Base-by-base conservation (phyloP, 2,888 invertebrate genomes). In the Caenorhabditis sp. region DNA sequence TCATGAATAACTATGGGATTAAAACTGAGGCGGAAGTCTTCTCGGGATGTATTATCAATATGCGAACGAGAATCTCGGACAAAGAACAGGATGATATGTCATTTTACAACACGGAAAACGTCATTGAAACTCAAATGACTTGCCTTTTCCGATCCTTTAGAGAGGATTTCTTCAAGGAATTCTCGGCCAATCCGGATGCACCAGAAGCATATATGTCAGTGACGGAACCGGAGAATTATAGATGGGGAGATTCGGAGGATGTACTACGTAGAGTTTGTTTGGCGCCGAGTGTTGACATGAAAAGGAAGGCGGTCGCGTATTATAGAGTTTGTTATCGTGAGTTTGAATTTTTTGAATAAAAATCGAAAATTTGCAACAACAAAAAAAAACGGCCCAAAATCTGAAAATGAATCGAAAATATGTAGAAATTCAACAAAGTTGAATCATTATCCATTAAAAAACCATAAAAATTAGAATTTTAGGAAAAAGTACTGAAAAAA, bases 81-180 rank as follows among this genome's bases (percentile, higher is more conserved):
- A 75, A 69, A 60, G 87, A 85, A 58, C 76, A 78, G 31, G 87
- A 87, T 62, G 82, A 86, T 64, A 85, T 87, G 83, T 78, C 80
- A 23, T 79, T 81, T 67, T 85, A 69, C 77, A 84, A 81, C 66
- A 83, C 83, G 4, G 81, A 83, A 52, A 75, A 81, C 58, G 76
- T 85, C 36, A 84, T 87, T 38, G 85, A 87, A 43, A 76, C 82
- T 23, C 79, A 78, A 23, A 59, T 84, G 21, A 63, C 69, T 1
- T 54, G 53, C 5, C 23, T 74, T 21, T 64, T 64, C 31, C 38
- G 59, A 17, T 10, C 38, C 4, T 76, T 64, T 56, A 26, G 78
- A 26, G 63, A 66, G 56, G 26, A 64, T 5, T 78, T 78, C 53
- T 78, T 78, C 31, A 65, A 63, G 43, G 70, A 56, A 56, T 56